phyloP scores from a whole-genome alignment of 2,888 invertebrate genomes.

The Ophion ellenae region DNA sequence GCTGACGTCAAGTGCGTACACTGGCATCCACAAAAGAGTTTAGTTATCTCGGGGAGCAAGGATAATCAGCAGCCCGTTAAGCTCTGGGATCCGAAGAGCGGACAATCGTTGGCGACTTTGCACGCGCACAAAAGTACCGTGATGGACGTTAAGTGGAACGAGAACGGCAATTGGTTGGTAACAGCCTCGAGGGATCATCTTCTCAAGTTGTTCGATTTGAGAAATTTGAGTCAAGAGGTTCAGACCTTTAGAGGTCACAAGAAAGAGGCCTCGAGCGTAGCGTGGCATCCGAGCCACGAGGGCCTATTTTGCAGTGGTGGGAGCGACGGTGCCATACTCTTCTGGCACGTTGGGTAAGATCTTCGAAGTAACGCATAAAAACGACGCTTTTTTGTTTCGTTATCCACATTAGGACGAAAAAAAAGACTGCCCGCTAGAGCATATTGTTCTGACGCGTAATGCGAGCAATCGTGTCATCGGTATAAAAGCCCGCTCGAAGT shows the following conservation, averaged over 20 bases:
- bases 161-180: conserved; percentile 99
- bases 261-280: conserved; percentile 98
- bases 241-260: conserved; percentile 99
- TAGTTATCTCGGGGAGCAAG: conserved; percentile 99
- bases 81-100: conserved; percentile 99
- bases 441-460: no score
- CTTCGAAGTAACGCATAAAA: not conserved
- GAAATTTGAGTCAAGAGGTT: conserved; percentile 97
- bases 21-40: conserved; percentile 99
- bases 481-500: no score
- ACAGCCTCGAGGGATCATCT: conserved; percentile 99
- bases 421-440: not conserved
- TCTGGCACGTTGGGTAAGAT: conserved; percentile 98
- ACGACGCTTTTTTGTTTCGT: conserved; percentile 15
- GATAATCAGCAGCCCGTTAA: conserved; percentile 99
- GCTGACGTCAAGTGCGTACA: conserved; percentile 99
- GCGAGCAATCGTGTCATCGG: no score
- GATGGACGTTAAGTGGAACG: conserved; percentile 99
- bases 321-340: conserved; percentile 98
- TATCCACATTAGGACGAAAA: not conserved
- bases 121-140: conserved; percentile 99
- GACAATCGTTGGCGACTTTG: conserved; percentile 96
- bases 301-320: conserved; percentile 98
- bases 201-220: conserved; percentile 98
- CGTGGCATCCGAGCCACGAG: conserved; percentile 99